A percentile compares a stretch with the other conserved stretches of the same genome.
Conservation (phyloP, 2,888 invertebrate species). For the Magallana nippona region DNA sequence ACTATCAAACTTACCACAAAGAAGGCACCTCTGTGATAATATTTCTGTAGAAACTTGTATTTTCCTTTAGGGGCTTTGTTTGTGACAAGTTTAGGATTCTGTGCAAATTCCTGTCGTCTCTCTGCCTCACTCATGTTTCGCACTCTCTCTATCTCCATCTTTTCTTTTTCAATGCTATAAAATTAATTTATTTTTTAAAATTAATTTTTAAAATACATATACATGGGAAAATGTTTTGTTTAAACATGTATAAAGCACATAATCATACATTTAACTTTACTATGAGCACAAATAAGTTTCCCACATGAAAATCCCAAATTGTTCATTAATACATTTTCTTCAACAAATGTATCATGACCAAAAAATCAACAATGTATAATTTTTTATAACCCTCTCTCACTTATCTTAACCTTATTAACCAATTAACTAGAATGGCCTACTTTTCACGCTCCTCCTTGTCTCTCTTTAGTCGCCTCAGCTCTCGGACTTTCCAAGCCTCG, state of each 20-base stretch:
- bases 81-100: slow-evolving; percentile 94
- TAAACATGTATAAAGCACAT: no score
- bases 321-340: not conserved
- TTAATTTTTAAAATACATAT: no score
- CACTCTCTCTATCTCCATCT: slow-evolving; percentile 92
- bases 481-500: slow-evolving; percentile 98
- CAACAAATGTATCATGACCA: not conserved
- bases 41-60: slow-evolving; percentile 99
- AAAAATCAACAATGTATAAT: no score
- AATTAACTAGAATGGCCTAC: slow-evolving; percentile 80
- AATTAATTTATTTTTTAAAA: not conserved
- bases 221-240: no score
- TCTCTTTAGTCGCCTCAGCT: slow-evolving; percentile 96
- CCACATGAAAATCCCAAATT: slow-evolving; percentile 1
- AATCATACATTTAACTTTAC: no score
- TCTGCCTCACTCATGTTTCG: slow-evolving; percentile 98
- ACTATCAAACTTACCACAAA: slow-evolving; percentile 85
- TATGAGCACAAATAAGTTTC: not conserved
- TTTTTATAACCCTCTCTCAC: no score
- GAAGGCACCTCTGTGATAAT: slow-evolving; percentile 99
- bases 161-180: slow-evolving; percentile 89
- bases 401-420: not conserved
- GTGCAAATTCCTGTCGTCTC: slow-evolving; percentile 90
- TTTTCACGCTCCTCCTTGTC: slow-evolving; percentile 96
- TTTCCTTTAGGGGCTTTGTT: slow-evolving; percentile 90